Base-by-base conservation (phyloP, 37 sponge, comb jelly and placozoan species). In the Aplysina aerophoba region DNA sequence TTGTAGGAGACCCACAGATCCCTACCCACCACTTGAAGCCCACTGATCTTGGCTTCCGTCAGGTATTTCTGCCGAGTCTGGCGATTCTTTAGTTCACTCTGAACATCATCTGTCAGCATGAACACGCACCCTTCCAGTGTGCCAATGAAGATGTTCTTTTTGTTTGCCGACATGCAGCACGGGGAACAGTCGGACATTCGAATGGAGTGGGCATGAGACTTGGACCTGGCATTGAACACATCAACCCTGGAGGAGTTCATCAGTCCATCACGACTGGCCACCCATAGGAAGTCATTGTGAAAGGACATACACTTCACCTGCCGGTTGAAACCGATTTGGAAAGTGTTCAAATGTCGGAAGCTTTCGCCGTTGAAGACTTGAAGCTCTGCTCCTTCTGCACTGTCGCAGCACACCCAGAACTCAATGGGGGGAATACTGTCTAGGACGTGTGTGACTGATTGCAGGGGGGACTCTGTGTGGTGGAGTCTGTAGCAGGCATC, bases 111-210 rank as follows among this genome's bases (percentile, higher is more conserved):
- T 13, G 22, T 50, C 37, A 75, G 54, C 31, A 75, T 40, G 78
- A 75, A 75, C 54, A 75, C 78, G 39, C 78, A 75, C 15, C 78
- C 78, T 39, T 75, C 78, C 44, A 40, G 44, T 5, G 78, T 75
- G 53, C 78, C 78, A 53, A 75, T 75, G 78, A 36, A 75, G 37
- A 75, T 50, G 2, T 50, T 36, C 41, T 53, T 1, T 0, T 40
- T 11, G 12, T 50, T 40, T 40, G 78, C 53, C 3, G 16, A 22
- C 37, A 75, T 36, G 53, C 78, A 75, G 2, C 44, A 75, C 14
- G 78, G 78, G n/a, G 37, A 30, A 39, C 78, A 63, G 39, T 82
- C 78, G 12, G n/a, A 40, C 54, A 50, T 75, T 8, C 54, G 24
- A 17, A 75, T 36, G 22, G 44, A 40, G 78, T 75, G 78, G 24